A percentile compares a stretch with the other conserved stretches of the same genome.
Evolutionary conservation across 2,888 invertebrate genomes (phyloP).

Genomic region (Drosophila kokeensis): DNA sequence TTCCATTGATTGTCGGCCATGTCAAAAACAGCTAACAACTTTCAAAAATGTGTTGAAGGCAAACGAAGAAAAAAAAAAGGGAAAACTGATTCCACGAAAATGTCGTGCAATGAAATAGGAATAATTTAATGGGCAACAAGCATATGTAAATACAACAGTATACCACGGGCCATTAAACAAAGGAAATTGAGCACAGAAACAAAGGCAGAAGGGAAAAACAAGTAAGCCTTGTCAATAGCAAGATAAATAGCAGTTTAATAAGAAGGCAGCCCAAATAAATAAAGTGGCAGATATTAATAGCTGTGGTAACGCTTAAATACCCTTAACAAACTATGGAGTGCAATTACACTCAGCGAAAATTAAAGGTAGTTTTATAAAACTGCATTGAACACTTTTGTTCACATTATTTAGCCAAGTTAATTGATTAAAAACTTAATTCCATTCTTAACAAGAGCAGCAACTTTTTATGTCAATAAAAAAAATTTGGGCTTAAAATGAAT

Average conservation of each 20-base stretch:
- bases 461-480: not conserved
- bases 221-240: conserved; percentile 38
- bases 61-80: not conserved
- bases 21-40: conserved; percentile 22
- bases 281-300: conserved; percentile 19
- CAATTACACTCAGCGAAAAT: not conserved
- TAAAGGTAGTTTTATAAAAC: not conserved
- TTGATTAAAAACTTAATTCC: not conserved
- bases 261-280: conserved; percentile 59
- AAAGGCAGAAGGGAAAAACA: conserved; percentile 11
- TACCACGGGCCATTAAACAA: conserved; percentile 53
- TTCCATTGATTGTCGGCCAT: conserved; percentile 15
- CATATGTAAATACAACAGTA: conserved; percentile 66
- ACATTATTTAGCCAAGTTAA: not conserved
- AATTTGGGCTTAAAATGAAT: too few relatives aligned
- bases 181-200: conserved; percentile 7
- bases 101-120: conserved; percentile 34
- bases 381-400: not conserved
- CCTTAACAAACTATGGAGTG: conserved; percentile 7
- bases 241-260: conserved; percentile 69
- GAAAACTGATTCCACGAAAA: conserved; percentile 15
- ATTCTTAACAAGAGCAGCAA: not conserved
- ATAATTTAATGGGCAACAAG: conserved; percentile 59
- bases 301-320: conserved; percentile 14
- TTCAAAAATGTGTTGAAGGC: not conserved